Conservation (phyloP, 1,140 invertebrate genomes). For the Pseudomyrmex concolor region DNA sequence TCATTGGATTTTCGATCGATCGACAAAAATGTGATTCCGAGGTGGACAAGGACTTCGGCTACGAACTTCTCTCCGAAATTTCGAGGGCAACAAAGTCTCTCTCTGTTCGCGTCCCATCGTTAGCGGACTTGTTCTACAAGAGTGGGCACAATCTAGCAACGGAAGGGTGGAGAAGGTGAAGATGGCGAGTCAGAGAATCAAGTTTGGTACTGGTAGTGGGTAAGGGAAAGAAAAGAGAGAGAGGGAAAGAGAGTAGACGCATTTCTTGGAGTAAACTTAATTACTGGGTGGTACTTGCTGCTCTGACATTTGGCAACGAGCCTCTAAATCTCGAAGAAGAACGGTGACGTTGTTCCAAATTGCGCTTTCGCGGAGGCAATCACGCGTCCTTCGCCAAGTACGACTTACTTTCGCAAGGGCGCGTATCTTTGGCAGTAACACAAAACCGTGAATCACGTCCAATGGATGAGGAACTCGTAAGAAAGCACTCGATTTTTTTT, state of each 20-base stretch:
- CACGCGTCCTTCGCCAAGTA: conserved; percentile 63
- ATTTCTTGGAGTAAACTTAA: conserved; percentile 78
- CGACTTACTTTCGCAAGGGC: conserved; percentile 19
- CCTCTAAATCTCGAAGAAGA: conserved; percentile 76
- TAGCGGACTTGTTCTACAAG: conserved; percentile 67
- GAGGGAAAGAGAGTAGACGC: conserved; percentile 11
- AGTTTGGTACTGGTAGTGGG: not conserved
- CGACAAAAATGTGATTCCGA: not conserved
- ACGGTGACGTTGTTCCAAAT: conserved; percentile 72
- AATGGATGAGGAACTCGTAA: not conserved
- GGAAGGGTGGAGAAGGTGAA: conserved; percentile 52
- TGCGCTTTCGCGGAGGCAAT: conserved; percentile 73
- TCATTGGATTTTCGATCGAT: not conserved
- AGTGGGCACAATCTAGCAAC: conserved; percentile 28
- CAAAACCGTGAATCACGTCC: conserved; percentile 27
- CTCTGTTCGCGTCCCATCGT: conserved; percentile 49
- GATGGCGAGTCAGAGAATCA: conserved; percentile 48
- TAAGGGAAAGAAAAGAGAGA: not conserved
- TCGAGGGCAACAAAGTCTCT: conserved; percentile 19
- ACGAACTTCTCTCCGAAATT: conserved; percentile 5
- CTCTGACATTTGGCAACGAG: conserved; percentile 78
- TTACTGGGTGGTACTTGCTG: conserved; percentile 73
- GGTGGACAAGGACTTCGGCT: not conserved
- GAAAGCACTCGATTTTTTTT: too few relatives aligned
- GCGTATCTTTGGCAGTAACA: conserved; percentile 11